Evolutionary conservation across 2,797 vertebrate species (phyloP), one percentile per base, ranked within the genome.

Genomic region (Tachyglossus aculeatus): DNA sequence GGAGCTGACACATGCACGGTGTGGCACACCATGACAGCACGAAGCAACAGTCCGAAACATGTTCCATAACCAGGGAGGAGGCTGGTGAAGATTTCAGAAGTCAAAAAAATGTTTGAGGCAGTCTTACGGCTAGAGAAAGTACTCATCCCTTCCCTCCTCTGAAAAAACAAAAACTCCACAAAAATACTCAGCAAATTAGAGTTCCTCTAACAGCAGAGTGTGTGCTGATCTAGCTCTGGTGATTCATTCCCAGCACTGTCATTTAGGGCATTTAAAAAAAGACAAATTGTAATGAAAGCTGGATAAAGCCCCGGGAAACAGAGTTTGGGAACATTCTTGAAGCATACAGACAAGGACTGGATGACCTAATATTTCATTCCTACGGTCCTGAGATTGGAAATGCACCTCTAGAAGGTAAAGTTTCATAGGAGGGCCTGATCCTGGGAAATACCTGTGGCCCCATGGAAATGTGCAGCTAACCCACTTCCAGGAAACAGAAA

Each of bases 21-120:
- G 64, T 63, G 80, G 74, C 76, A 36, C 48, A 64, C 73, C 59
- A 52, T 71, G 73, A 21, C 33, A 37, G 43, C 47, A 9, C 7
- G 3, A 40, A n/a, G n/a, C n/a, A n/a, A 14, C 50, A 57, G 64
- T 24, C 64, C 41, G 21, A 24, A 51, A 6, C 1, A 5, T 44
- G 67, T 31, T 68, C 37, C 67, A 45, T 25, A 16, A 25, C 24
- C 9, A 2, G 2, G 34, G 51, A 55, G 70, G 50, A 55, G 70
- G 50, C 60, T 71, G 50, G 74, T 48, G 33, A 58, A 41, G 7
- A 56, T 61, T 45, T 67, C 53, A 45, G 44, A 63, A 69, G 45
- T 38, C 52, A 51, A 43, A 40, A n/a, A 4, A 19, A 8, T n/a
- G 44, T 2, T 5, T 76, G 71, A 76, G 60, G 57, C 53, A 31